Evolutionary conservation across 53 echinoderm and acorn worm genomes (phyloP), one percentile per base, ranked within the genome.

Genomic region (Echinarachnius parma): DNA sequence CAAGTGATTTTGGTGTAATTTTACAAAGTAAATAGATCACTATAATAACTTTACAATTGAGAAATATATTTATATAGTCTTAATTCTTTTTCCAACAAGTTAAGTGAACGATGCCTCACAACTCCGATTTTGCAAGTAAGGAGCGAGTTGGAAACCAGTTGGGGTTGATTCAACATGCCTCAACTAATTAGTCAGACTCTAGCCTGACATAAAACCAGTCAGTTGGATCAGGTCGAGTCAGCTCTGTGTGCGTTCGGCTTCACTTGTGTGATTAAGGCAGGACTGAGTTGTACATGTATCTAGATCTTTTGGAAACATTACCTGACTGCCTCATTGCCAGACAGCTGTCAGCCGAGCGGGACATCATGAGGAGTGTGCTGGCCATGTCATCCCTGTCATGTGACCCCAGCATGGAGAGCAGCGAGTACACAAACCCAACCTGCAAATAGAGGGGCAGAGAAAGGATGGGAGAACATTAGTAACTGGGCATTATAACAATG

Each of bases 321-420:
- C 96, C 98, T 59, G 98, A 98, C 28, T 98, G 91, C 74, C 98
- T 91, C 88, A 98, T 88, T 19, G 98, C 89, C 59, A 92, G 88
- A 48, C 98, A 98, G 80, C 98, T 98, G 83, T 98, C 98, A 19
- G 88, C 88, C 22, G 98, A 98, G 30, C 98, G 85, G 25, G 98
- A 98, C 98, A 98, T 98, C 53, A 92, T 92, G 11, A 98, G 86
- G 34, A 98, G 48, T 33, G 98, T 98, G 18, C 91, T 77, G 16
- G 98, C 88, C 88, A 96, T 89, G 70, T 92, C 98, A 66, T 98
- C 98, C 59, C 88, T 85, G 86, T 98, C 98, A 48, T 98, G 98
- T 9, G 98, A 88, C 9, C 98, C 98, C 28, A 98, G 83, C 98
- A 98, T 98, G 10, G 98, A 98, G 10, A 98, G 75, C 49, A 98